Base-by-base conservation (phyloP, 2,113 vertebrate genomes). In the Erythrolamprus reginae region DNA sequence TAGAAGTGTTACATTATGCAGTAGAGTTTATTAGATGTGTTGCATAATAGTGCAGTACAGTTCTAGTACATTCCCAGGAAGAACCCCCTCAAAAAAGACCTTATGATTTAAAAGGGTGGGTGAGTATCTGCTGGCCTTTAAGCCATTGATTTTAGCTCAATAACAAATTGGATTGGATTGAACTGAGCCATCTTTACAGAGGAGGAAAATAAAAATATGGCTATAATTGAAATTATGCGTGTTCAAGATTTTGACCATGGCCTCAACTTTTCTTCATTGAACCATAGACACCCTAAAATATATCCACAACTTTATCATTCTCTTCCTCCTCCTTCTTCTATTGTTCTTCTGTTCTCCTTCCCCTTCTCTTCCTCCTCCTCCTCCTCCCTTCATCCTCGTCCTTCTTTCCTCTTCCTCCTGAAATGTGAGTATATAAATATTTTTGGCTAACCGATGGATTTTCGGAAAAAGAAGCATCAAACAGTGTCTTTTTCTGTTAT, bases 171-270 rank as follows among this genome's bases (percentile, higher is more conserved):
- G 83, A 85, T 58, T 55, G 12, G n/a, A 6, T 42, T 45, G 45
- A 52, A 26, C 0, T 10, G 38, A 38, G 0, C 24, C 13, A 55
- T 42, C 33, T 89, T 55, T 48, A 33, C 17, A 12, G 7, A 26
- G 52, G 47, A 48, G 9, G 0, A 0, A 5, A 1, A 17, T 4
- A 19, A 9, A 38, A 28, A 3, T 0, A 7, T 23, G 38, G 15
- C 15, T 45, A 28, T 5, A 1, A 15, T 83, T 13, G 42, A 84
- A 48, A n/a, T 52, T 58, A 51, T 58, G 13, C 26, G 65, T 50
- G 8, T 6, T 1, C 86, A 15, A 47, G 86, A 50, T 4, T 12
- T 52, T 24, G 21, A 23, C 19, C 15, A 8, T 52, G 23, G 5
- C 3, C 42, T 45, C 28, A n/a, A 50, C 6, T 19, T 28, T 48